phyloP scores from a whole-genome alignment of 2,888 invertebrate species.

The Parasteatoda lunata region DNA sequence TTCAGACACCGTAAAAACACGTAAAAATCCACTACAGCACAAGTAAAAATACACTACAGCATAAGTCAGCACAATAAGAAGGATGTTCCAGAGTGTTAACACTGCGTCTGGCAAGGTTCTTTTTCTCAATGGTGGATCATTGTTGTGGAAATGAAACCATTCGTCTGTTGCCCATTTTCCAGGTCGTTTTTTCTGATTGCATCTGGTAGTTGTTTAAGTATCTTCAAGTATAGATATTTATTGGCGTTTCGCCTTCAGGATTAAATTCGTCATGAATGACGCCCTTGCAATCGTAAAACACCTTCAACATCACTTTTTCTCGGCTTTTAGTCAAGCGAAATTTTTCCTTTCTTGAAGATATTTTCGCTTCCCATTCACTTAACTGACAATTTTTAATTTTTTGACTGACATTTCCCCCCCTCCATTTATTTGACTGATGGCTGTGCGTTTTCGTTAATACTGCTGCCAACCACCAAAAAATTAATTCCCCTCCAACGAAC shows the following conservation, averaged over 20 bases:
- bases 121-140: neutral
- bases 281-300: neutral
- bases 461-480: too few species aligned
- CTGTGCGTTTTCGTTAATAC: too few species aligned
- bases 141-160: neutral
- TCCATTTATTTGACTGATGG: too few species aligned
- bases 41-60: neutral
- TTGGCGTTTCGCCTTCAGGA: neutral
- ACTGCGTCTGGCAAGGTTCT: neutral
- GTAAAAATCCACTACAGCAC: neutral
- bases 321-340: neutral
- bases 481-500: too few species aligned
- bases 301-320: neutral
- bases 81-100: neutral
- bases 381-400: neutral
- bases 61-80: neutral
- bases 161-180: neutral
- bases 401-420: too few species aligned
- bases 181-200: neutral
- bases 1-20: neutral
- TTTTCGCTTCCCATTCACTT: neutral
- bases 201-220: neutral
- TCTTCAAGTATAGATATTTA: neutral
- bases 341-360: neutral
- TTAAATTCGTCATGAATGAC: neutral